These are phyloP conservation scores for Cyprinodon brontotheroides DNA, from an alignment of 2,113 vertebrate species.

Conservation along the genomic window DNA sequence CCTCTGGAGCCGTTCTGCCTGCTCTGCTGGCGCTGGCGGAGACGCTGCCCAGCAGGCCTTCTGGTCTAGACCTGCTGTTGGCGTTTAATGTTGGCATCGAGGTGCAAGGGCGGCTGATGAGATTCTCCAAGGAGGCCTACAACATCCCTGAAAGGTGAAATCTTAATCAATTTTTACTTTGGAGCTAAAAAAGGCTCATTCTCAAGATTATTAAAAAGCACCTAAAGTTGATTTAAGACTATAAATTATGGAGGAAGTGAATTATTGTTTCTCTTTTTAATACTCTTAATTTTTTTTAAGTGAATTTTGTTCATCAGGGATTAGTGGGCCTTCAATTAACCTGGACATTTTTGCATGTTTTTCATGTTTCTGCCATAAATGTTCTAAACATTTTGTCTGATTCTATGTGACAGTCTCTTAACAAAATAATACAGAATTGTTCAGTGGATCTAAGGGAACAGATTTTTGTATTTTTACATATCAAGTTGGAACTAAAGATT, in stretches of 20 bases:
- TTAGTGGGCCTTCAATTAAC: neutral
- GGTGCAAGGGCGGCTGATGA: constrained; percentile 89
- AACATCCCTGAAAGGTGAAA: constrained; percentile 90
- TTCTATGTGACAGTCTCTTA: too few species aligned
- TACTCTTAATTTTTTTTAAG: too few species aligned
- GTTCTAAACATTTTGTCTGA: neutral
- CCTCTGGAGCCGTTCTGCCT: constrained; percentile 89
- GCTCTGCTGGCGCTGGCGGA: constrained; percentile 85
- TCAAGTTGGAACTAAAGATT: too few species aligned
- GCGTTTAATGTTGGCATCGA: constrained; percentile 93
- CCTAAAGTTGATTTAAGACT: neutral
- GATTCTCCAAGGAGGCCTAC: constrained; percentile 88
- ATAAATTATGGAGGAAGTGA: neutral
- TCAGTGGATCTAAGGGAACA: too few species aligned
- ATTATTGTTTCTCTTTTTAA: neutral
- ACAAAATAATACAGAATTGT: too few species aligned
- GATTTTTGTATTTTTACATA: too few species aligned
- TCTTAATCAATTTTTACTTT: too few species aligned
- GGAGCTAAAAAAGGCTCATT: neutral
- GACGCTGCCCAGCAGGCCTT: constrained; percentile 76
- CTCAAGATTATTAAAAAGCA: neutral
- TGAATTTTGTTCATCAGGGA: neutral
- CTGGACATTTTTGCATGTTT: neutral
- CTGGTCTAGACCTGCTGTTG: constrained; percentile 89
- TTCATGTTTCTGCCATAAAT: neutral